Conservation (phyloP, 2,888 invertebrate species). For the Heliconius ismenius region DNA sequence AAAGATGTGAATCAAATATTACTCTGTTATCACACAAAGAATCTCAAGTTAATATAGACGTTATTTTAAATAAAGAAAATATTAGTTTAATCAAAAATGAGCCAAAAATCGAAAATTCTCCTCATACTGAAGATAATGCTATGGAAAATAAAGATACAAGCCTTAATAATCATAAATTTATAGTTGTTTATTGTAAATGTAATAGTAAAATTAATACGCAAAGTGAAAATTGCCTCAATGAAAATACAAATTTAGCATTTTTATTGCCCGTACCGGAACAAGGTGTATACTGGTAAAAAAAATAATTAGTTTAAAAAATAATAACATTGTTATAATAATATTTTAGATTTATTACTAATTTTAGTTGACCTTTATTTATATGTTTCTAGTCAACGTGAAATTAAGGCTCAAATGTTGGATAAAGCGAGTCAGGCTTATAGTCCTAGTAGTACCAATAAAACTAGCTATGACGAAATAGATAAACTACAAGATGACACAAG, state of each 20-base stretch:
- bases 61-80: slow-evolving; percentile 38
- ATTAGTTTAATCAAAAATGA: slow-evolving; percentile 25
- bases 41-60: slow-evolving; percentile 51
- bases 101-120: background rate
- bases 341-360: background rate
- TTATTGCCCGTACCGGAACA: slow-evolving; percentile 1
- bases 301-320: background rate
- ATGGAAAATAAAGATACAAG: slow-evolving; percentile 14
- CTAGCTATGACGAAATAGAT: slow-evolving; percentile 5
- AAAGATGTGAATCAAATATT: slow-evolving; percentile 40
- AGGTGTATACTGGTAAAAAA: background rate
- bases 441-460: slow-evolving; percentile 3
- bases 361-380: background rate
- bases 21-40: slow-evolving; percentile 47
- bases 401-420: slow-evolving; percentile 10
- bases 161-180: slow-evolving; percentile 30
- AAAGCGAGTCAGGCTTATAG: slow-evolving; percentile 25
- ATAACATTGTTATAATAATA: background rate
- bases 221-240: slow-evolving; percentile 5
- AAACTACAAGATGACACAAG: slow-evolving; percentile 23
- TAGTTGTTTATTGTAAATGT: slow-evolving; percentile 42
- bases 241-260: slow-evolving; percentile 3
- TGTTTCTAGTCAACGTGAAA: slow-evolving; percentile 1
- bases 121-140: slow-evolving; percentile 24
- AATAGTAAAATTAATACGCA: background rate